Evolutionary conservation across 2,888 invertebrate genomes (phyloP).

Genomic region (Aphodius granarius): DNA sequence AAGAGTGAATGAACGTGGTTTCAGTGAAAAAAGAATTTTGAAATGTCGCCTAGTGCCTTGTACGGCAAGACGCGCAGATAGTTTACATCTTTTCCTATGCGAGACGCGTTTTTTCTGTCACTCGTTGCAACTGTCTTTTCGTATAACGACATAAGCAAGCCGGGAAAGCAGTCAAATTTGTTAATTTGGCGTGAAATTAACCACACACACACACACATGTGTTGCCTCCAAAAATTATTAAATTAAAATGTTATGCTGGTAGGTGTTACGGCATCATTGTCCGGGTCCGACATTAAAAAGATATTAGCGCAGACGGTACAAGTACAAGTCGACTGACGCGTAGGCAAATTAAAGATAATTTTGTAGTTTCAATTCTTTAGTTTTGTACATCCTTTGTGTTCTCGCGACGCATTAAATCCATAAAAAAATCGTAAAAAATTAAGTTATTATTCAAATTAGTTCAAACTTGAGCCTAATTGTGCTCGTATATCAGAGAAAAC

Average conservation of each 20-base stretch:
- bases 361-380: background rate
- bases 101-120: background rate
- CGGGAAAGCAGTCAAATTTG: constrained; percentile 17
- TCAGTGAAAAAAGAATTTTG: constrained; percentile 18
- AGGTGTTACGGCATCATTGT: constrained; percentile 55
- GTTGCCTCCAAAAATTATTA: constrained; percentile 47
- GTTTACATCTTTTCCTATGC: constrained; percentile 20
- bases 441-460: background rate
- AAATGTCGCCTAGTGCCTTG: constrained; percentile 20
- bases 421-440: background rate
- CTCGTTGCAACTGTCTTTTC: background rate
- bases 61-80: constrained; percentile 22
- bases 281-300: constrained; percentile 51
- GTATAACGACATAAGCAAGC: background rate
- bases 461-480: background rate
- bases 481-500: background rate
- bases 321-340: background rate
- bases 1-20: constrained; percentile 28
- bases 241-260: constrained; percentile 54
- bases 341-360: background rate
- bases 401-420: background rate
- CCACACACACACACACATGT: constrained; percentile 16
- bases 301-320: constrained; percentile 46
- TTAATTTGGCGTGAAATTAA: constrained; percentile 28
- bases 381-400: background rate